Evolutionary conservation across 2,888 invertebrate species (phyloP), one percentile per base, ranked within the genome.

Genomic region (Adineta ricciae): DNA sequence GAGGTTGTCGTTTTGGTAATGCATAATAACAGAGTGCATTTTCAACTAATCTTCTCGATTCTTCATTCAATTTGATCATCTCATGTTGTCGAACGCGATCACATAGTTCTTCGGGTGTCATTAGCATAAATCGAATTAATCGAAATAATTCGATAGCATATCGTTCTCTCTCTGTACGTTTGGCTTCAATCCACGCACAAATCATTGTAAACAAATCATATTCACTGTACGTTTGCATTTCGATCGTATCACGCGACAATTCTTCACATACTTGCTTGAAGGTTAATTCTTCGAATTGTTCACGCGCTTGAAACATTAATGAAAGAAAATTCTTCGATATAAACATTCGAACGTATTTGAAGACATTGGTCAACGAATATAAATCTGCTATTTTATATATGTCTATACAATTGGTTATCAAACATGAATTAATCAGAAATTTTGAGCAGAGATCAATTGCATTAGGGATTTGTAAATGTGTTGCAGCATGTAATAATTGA

Each of bases 251-350:
- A 41, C n/a, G 5, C 11, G 38, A 41, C 41, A 78, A 78, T 78
- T 78, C 78, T 41, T 78, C 24, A 78, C 41, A 78, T 32, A 78
- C n/a, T 78, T 78, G 78, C 41, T 78, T 41, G 5, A 14, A 78
- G 24, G 38, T 41, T n/a, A 78, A 78, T 78, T 78, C 41, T 78
- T 78, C 78, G 19, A 78, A 78, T 78, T 78, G 78, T 78, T 78
- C 78, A 41, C 41, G 78, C 11, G 78, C 78, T 41, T 41, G 41
- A 41, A 78, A 41, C 78, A 78, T 78, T 19, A 78, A 32, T 24
- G 11, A 38, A n/a, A 78, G 38, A 41, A 78, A 78, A 78, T 78
- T 78, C 41, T 78, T 38, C 19, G 78, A 41, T 78, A 78, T 78
- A 78, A 78, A 78, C 14, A 24, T 11, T 24, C n/a, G 24, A 41